These are phyloP conservation scores for Platysternon megacephalum DNA, from an alignment of 2,113 vertebrate species.

Conservation along the genomic window DNA sequence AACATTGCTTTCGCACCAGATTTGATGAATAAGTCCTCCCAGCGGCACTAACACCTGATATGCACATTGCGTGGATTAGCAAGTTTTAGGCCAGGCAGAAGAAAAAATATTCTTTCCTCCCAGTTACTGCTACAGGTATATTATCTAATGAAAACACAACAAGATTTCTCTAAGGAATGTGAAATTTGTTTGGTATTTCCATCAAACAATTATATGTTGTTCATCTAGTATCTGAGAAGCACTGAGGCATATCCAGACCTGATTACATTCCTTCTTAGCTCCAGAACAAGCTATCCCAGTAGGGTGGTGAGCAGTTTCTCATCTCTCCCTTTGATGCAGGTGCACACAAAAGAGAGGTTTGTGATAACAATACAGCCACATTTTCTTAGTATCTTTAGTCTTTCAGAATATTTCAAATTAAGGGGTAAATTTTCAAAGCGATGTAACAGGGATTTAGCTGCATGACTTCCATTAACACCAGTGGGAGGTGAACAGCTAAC, in stretches of 20 bases:
- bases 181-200: slow-evolving; percentile 59
- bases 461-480: slow-evolving; percentile 27
- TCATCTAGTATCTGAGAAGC: slow-evolving; percentile 49
- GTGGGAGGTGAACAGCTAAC: slow-evolving; percentile 31
- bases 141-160: slow-evolving; percentile 69
- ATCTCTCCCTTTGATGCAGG: slow-evolving; percentile 13
- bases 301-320: background rate
- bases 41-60: slow-evolving; percentile 60
- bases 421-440: slow-evolving; percentile 42
- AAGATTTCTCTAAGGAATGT: slow-evolving; percentile 70
- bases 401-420: background rate
- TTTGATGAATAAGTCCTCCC: slow-evolving; percentile 62
- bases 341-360: background rate
- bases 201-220: slow-evolving; percentile 67
- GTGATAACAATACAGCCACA: background rate
- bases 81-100: slow-evolving; percentile 46
- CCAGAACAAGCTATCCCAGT: slow-evolving; percentile 21
- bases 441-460: slow-evolving; percentile 25
- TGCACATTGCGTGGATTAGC: slow-evolving; percentile 57
- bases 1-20: slow-evolving; percentile 52
- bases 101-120: slow-evolving; percentile 19
- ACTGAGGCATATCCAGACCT: slow-evolving; percentile 52
- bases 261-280: slow-evolving; percentile 56
- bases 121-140: slow-evolving; percentile 58
- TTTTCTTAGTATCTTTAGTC: slow-evolving; percentile 31